These are phyloP conservation scores for Nomada goodeniana DNA, from an alignment of 2,888 invertebrate genomes.

Conservation along the genomic window DNA sequence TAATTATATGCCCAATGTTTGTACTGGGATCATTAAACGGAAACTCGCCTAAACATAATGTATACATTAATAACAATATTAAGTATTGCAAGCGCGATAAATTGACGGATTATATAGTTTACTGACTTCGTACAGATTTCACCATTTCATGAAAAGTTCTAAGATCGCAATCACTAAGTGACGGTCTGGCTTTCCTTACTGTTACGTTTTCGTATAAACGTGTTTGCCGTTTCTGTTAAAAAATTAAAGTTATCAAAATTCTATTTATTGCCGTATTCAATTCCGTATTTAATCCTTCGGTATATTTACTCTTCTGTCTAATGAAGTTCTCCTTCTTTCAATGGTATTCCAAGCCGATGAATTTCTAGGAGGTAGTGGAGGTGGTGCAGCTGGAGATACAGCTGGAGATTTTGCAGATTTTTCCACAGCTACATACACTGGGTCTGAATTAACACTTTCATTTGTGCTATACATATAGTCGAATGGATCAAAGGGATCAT, in stretches of 20 bases:
- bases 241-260: conserved; percentile 20
- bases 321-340: conserved; percentile 84
- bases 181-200: conserved; percentile 87
- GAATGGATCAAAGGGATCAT: conserved; percentile 92
- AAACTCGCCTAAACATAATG: conserved; percentile 87
- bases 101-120: conserved; percentile 59
- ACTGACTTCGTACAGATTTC: conserved; percentile 90
- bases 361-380: conserved; percentile 88
- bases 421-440: conserved; percentile 89
- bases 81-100: neutral
- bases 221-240: conserved; percentile 86
- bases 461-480: conserved; percentile 90
- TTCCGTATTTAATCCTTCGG: conserved; percentile 19
- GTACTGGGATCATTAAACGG: conserved; percentile 90
- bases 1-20: conserved; percentile 95
- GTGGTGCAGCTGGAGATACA: conserved; percentile 85
- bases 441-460: conserved; percentile 87
- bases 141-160: conserved; percentile 94
- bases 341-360: conserved; percentile 85
- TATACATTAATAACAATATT: conserved; percentile 5
- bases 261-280: conserved; percentile 1
- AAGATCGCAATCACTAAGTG: conserved; percentile 91
- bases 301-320: conserved; percentile 81
- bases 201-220: conserved; percentile 90
- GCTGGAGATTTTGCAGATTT: conserved; percentile 86